phyloP scores from a whole-genome alignment of 2,797 vertebrate species.

The Sarcophilus harrisii region DNA sequence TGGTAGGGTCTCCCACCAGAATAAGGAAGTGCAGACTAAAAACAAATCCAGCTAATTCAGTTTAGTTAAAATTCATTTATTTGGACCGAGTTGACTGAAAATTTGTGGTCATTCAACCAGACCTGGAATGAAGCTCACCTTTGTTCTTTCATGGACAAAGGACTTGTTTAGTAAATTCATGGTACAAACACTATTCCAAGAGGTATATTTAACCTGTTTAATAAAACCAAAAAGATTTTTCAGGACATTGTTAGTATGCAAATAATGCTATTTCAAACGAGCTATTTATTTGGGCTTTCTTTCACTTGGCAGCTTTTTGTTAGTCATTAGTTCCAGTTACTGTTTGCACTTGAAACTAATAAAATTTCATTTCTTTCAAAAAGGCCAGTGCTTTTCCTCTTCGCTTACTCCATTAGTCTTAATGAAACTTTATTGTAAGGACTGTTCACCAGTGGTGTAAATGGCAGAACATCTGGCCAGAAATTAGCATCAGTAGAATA shows the following conservation, averaged over 20 bases:
- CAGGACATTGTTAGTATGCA: slow-evolving; percentile 43
- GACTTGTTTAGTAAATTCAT: slow-evolving; percentile 51
- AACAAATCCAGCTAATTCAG: neutral
- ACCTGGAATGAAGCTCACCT: neutral
- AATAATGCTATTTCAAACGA: slow-evolving; percentile 47
- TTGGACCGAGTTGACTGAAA: neutral
- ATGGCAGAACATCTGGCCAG: neutral
- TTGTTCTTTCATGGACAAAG: slow-evolving; percentile 37
- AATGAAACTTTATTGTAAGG: neutral
- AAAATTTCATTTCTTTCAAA: neutral
- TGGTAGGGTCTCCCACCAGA: neutral
- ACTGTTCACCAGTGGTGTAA: neutral
- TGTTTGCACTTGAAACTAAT: neutral
- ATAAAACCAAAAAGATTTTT: slow-evolving; percentile 37
- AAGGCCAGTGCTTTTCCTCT: neutral
- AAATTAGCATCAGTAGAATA: neutral
- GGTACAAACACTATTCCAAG: slow-evolving; percentile 56
- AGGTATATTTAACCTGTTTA: slow-evolving; percentile 61
- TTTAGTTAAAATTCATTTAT: neutral
- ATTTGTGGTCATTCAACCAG: neutral
- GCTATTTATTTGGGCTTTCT: neutral
- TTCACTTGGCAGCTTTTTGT: neutral
- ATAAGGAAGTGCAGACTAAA: neutral
- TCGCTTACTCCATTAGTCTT: neutral
- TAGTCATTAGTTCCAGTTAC: slow-evolving; percentile 2